These are phyloP conservation scores for Cottus gobio DNA, from an alignment of 2,113 vertebrate genomes.

Conservation along the genomic window DNA sequence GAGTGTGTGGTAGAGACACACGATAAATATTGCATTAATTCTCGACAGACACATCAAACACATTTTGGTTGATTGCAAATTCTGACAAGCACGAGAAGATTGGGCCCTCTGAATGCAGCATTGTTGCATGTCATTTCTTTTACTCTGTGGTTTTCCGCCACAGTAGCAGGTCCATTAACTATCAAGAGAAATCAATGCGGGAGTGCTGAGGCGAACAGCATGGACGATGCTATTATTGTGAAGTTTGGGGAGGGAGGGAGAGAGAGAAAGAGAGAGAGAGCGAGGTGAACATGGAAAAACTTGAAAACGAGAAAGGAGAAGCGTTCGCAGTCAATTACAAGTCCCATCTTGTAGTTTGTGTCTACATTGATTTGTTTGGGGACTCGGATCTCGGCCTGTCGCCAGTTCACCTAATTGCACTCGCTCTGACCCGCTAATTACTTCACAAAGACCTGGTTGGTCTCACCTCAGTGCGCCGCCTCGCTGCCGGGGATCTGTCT, in stretches of 20 bases:
- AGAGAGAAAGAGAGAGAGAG: not conserved
- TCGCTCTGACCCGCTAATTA: constrained; percentile 70
- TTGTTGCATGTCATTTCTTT: constrained; percentile 25
- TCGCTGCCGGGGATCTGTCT: constrained; percentile 54
- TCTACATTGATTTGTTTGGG: constrained; percentile 79
- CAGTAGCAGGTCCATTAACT: constrained; percentile 39
- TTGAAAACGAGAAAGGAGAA: constrained; percentile 52
- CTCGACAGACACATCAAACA: constrained; percentile 23
- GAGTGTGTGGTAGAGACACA: constrained; percentile 2
- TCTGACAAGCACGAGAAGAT: constrained; percentile 22
- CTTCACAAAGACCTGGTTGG: constrained; percentile 73
- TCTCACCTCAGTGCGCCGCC: constrained; percentile 49
- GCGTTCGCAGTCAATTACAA: constrained; percentile 76
- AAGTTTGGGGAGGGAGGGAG: not conserved
- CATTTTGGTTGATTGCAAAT: constrained; percentile 22
- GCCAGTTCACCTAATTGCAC: constrained; percentile 73
- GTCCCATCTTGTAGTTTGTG: constrained; percentile 73
- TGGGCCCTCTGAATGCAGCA: not conserved
- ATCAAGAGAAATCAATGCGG: constrained; percentile 64
- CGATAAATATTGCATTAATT: constrained; percentile 13
- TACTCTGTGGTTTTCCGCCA: constrained; percentile 32
- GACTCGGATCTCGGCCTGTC: constrained; percentile 64
- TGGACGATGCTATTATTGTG: constrained; percentile 30
- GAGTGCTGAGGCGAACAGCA: constrained; percentile 48
- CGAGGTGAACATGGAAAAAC: constrained; percentile 34